phyloP scores from a whole-genome alignment of 2,797 vertebrate species.

The Amphiprion clarkii region DNA sequence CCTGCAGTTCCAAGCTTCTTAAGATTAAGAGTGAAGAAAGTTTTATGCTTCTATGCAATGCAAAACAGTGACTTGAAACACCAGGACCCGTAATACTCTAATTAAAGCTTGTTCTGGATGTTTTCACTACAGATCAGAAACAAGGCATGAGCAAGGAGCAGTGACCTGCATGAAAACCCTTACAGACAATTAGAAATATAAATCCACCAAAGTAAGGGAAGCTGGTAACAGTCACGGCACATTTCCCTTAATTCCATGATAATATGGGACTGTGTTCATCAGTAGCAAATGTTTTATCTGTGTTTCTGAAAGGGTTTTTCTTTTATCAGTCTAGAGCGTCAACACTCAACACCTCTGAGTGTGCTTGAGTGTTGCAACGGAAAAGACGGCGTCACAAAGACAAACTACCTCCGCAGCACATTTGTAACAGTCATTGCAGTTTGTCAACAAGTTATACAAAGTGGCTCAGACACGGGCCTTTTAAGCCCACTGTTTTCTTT shows the following conservation, averaged over 20 bases:
- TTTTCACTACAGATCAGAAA: background rate
- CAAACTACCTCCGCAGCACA: background rate
- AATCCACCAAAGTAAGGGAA: too few species aligned
- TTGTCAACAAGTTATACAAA: constrained; percentile 6
- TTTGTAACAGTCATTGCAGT: background rate
- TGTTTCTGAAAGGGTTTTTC: background rate
- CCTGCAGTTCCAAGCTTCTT: too few species aligned
- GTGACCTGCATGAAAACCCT: too few species aligned
- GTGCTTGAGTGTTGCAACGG: background rate
- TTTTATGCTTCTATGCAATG: too few species aligned
- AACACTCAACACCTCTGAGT: background rate
- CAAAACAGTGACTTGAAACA: too few species aligned
- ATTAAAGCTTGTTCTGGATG: background rate
- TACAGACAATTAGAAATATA: too few species aligned
- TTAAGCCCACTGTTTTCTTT: background rate
- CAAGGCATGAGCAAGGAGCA: too few species aligned
- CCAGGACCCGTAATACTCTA: too few species aligned
- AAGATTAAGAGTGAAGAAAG: too few species aligned
- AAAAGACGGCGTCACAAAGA: background rate
- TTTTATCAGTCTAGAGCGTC: constrained; percentile 2
- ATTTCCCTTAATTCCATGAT: background rate
- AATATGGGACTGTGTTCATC: background rate
- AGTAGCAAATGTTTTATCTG: background rate
- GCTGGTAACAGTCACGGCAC: background rate
- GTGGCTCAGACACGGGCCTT: background rate